Evolutionary conservation across 2,113 vertebrate genomes (phyloP), one percentile per base, ranked within the genome.

Genomic region (Centrocercus urophasianus): DNA sequence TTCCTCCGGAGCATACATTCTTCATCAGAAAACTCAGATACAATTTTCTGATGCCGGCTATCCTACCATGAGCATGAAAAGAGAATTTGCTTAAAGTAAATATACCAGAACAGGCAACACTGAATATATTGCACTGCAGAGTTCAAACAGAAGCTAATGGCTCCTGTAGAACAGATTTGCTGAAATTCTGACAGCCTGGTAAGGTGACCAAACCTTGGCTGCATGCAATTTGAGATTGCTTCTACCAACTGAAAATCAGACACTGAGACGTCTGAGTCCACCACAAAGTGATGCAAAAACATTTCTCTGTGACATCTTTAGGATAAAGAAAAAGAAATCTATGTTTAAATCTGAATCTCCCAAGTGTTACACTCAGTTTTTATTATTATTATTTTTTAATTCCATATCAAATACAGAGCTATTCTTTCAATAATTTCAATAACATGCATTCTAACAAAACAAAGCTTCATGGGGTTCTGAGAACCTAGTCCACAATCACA

Each of bases 81-180:
- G 12, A 61, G 12, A 76, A 83, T 86, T 69, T 43, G 10, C 32
- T 90, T 47, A 67, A 71, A 95, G 75, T 65, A 91, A 93, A 90
- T 17, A 90, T 74, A 67, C 18, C 32, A 48, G 48, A 78, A 47
- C 14, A 74, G 38, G 25, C 27, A 66, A 54, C 81, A 72, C 14
- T n/a, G 57, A 83, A 34, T 43, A 65, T 57, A 57, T 18, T 34
- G 47, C 52, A 60, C 38, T 71, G 65, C 81, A 74, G 11, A 13
- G 36, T 63, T 90, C 61, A 54, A 64, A 60, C 66, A 19, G 69
- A 25, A 66, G 30, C 34, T 74, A 71, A 77, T 74, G 54, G 21
- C 75, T 80, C 22, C 64, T 36, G 20, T 8, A 69, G 60, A 80
- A 66, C 10, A 71, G 45, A 70, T 76, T 40, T 81, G 45, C 70